These are phyloP conservation scores for Molothrus aeneus DNA, from an alignment of 2,797 vertebrate species.

Conservation along the genomic window DNA sequence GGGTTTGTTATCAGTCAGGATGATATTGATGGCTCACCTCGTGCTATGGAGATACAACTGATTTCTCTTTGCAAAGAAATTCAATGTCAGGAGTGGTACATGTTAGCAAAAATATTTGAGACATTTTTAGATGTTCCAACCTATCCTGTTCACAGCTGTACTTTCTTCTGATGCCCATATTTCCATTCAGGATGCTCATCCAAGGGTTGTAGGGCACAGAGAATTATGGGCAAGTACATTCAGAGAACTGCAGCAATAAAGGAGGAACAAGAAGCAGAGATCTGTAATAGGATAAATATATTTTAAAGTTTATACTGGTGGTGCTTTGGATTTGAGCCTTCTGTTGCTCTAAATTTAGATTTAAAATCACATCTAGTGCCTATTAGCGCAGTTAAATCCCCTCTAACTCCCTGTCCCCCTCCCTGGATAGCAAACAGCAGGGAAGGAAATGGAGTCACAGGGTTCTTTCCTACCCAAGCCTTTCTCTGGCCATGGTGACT, in stretches of 20 bases:
- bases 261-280: not conserved
- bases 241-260: not conserved
- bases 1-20: not conserved
- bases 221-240: not conserved
- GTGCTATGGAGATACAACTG: not conserved
- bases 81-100: not conserved
- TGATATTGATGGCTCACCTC: not conserved
- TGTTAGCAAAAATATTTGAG: not conserved
- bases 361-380: not conserved
- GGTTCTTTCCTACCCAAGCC: not conserved
- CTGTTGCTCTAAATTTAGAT: not conserved
- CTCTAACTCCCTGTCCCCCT: no score
- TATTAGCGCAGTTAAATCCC: not conserved
- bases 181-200: conserved; percentile 50
- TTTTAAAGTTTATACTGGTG: not conserved
- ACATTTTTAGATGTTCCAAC: not conserved
- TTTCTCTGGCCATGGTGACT: not conserved
- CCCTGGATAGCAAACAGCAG: not conserved
- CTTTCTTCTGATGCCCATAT: conserved; percentile 32
- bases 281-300: not conserved
- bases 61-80: not conserved
- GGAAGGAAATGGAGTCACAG: not conserved
- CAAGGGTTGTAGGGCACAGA: not conserved
- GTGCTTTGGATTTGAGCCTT: not conserved
- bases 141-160: not conserved